Percentiles rank a stretch among this genome's conserved stretches.
Evolutionary conservation across 2,113 vertebrate species (phyloP).

Genomic region (Alligator sinensis): DNA sequence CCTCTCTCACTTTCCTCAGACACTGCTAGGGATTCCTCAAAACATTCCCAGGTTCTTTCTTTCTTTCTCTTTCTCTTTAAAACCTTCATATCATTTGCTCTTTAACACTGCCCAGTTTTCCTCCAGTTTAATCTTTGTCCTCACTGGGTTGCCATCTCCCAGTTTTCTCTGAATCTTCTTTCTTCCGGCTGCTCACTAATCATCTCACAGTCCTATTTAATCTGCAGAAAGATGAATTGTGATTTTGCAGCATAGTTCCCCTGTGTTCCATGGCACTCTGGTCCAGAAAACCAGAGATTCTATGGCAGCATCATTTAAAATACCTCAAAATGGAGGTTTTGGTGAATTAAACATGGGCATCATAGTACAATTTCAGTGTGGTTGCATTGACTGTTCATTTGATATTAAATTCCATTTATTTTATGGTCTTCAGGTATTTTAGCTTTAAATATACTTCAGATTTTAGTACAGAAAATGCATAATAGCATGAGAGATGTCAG

Average conservation of each 20-base stretch:
- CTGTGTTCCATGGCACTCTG: accelerated
- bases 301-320: not conserved
- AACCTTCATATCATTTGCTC: not conserved
- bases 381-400: not conserved
- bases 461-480: not conserved
- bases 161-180: not conserved
- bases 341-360: not conserved
- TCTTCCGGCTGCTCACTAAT: not conserved
- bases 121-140: not conserved
- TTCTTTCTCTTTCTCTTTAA: not conserved
- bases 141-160: not conserved
- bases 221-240: not conserved
- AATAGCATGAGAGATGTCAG: not conserved
- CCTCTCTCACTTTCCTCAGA: not conserved
- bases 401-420: not conserved
- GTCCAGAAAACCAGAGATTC: not conserved
- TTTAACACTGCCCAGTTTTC: not conserved
- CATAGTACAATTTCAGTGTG: not conserved
- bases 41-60: not conserved
- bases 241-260: accelerated
- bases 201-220: not conserved
- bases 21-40: no score
- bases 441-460: not conserved
- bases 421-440: not conserved
- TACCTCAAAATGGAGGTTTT: accelerated